A percentile compares a stretch with the other conserved stretches of the same genome.
Evolutionary conservation across 2,888 invertebrate genomes (phyloP).

Genomic region (Morpho achilles): DNA sequence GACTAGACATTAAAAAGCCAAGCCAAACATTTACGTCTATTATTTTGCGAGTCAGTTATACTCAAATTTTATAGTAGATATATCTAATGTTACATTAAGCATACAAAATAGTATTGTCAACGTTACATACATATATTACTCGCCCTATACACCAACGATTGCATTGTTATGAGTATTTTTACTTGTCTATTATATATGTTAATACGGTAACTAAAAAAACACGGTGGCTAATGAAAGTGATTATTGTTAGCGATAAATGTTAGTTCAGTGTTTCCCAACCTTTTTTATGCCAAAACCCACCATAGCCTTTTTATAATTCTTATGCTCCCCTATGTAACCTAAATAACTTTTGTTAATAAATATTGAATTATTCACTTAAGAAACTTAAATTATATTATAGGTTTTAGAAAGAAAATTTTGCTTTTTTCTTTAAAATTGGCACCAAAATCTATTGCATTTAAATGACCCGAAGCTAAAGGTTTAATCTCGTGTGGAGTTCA

Average conservation of each 20-base stretch:
- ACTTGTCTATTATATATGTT: constrained; percentile 35
- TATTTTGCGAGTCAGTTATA: constrained; percentile 15
- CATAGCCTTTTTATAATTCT: no score
- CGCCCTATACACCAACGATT: constrained; percentile 64
- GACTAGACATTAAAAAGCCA: constrained; percentile 52
- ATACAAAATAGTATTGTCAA: constrained; percentile 71
- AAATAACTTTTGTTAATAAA: no score
- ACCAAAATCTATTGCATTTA: no score
- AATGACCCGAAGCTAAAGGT: no score
- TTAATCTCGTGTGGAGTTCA: no score
- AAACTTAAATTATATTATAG: no score
- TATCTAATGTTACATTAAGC: constrained; percentile 48
- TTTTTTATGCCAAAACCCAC: no score
- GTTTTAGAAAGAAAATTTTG: no score
- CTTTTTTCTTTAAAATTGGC: no score
- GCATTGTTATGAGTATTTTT: constrained; percentile 56
- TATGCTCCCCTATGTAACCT: no score
- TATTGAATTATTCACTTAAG: no score
- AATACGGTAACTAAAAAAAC: constrained; percentile 46
- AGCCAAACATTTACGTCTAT: constrained; percentile 24
- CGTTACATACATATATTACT: constrained; percentile 58
- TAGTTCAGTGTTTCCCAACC: neutral
- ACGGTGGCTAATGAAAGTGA: constrained; percentile 20
- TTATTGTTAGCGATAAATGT: constrained; percentile 31
- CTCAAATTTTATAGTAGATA: constrained; percentile 20